These are phyloP conservation scores for Percopsis transmontana DNA, from an alignment of 2,113 vertebrate species.

Conservation along the genomic window DNA sequence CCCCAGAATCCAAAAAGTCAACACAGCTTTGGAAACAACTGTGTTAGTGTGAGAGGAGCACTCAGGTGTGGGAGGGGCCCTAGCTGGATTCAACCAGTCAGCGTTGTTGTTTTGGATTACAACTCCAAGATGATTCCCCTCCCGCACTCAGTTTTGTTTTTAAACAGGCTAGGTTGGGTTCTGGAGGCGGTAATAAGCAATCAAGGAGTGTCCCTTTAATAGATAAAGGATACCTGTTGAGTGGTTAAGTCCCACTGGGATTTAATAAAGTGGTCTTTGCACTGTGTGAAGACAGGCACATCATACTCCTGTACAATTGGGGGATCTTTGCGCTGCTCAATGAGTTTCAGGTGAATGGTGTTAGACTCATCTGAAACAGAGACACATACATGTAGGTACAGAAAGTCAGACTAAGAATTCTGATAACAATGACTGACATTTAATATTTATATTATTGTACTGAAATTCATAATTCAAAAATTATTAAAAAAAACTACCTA, in stretches of 20 bases:
- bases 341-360: slow-evolving; percentile 95
- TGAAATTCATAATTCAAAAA: background rate
- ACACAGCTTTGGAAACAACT: no score
- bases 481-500: slow-evolving; percentile 74
- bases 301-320: slow-evolving; percentile 93
- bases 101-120: no score
- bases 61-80: no score
- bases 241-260: slow-evolving; percentile 98
- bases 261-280: slow-evolving; percentile 92
- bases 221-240: slow-evolving; percentile 82
- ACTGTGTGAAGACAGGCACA: slow-evolving; percentile 92
- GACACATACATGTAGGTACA: background rate
- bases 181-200: background rate
- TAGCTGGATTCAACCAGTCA: no score
- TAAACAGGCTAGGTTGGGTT: no score
- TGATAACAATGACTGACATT: background rate
- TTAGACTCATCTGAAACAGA: slow-evolving; percentile 88
- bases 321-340: slow-evolving; percentile 88
- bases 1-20: no score
- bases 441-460: background rate
- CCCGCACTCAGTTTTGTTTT: no score
- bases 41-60: no score
- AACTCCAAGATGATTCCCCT: no score
- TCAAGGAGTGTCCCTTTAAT: background rate
- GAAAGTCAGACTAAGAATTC: background rate